Evolutionary conservation across 2,113 vertebrate species (phyloP).

Genomic region (Pituophis catenifer): DNA sequence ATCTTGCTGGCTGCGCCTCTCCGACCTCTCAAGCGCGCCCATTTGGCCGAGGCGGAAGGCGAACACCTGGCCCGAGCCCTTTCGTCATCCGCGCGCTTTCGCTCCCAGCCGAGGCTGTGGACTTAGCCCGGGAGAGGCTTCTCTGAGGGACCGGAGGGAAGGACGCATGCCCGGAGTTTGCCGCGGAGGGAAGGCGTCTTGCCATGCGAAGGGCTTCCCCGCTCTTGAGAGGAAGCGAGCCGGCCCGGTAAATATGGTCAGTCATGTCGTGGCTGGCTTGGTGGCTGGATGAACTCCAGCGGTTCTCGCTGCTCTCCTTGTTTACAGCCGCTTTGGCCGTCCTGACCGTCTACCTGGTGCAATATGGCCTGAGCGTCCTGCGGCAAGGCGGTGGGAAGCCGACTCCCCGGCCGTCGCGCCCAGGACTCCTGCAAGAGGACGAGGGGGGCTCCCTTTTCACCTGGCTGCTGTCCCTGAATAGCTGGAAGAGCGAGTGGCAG

Average conservation of each 20-base stretch:
- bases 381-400: not conserved
- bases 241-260: slow-evolving; percentile 37
- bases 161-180: not conserved
- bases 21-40: not conserved
- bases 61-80: not conserved
- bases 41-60: not conserved
- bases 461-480: slow-evolving; percentile 84
- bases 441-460: slow-evolving; percentile 75
- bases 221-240: not conserved
- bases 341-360: slow-evolving; percentile 76
- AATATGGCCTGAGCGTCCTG: slow-evolving; percentile 65
- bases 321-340: slow-evolving; percentile 77
- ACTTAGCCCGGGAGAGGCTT: not conserved
- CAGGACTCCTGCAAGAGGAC: slow-evolving; percentile 55
- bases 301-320: slow-evolving; percentile 78
- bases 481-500: slow-evolving; percentile 86
- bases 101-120: not conserved
- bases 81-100: not conserved
- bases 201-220: not conserved
- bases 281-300: slow-evolving; percentile 77
- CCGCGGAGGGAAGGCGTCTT: not conserved
- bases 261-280: slow-evolving; percentile 75
- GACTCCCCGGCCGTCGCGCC: not conserved
- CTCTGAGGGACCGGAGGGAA: not conserved
- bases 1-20: not conserved